Conservation (phyloP, 2,113 vertebrate species). For the Smithornis capensis region DNA sequence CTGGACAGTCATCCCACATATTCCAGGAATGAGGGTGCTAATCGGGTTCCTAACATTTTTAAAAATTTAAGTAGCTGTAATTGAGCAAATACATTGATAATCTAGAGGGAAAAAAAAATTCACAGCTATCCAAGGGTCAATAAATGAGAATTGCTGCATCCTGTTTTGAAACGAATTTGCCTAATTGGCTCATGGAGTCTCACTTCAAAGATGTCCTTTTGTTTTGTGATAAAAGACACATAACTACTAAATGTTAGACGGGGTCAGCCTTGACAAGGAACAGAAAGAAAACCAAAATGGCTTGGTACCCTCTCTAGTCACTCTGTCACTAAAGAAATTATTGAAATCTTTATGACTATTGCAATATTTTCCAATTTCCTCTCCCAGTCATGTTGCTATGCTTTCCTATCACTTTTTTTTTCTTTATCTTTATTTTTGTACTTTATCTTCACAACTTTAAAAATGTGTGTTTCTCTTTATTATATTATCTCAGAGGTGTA, state of each 20-base stretch:
- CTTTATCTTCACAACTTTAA: background rate
- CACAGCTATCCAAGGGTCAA: background rate
- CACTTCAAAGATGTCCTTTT: constrained; percentile 13
- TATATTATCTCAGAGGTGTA: background rate
- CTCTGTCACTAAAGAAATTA: background rate
- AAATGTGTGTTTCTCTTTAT: background rate
- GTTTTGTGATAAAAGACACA: background rate
- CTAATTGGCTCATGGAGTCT: constrained; percentile 23
- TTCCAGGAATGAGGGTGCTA: background rate
- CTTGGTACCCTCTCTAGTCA: background rate
- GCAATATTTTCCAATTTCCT: background rate
- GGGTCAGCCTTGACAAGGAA: background rate
- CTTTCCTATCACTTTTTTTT: background rate
- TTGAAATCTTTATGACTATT: background rate
- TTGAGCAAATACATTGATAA: background rate
- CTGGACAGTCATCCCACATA: background rate
- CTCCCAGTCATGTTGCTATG: background rate
- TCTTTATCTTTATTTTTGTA: background rate
- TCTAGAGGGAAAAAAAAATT: constrained; percentile 28
- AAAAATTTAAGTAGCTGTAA: background rate
- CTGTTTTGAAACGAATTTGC: constrained; percentile 38
- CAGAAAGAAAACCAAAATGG: background rate
- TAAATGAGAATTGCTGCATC: background rate
- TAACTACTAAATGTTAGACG: background rate
- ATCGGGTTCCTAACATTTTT: constrained; percentile 19